Conservation (phyloP, 2,113 vertebrate species). For the Oncorhynchus keta region DNA sequence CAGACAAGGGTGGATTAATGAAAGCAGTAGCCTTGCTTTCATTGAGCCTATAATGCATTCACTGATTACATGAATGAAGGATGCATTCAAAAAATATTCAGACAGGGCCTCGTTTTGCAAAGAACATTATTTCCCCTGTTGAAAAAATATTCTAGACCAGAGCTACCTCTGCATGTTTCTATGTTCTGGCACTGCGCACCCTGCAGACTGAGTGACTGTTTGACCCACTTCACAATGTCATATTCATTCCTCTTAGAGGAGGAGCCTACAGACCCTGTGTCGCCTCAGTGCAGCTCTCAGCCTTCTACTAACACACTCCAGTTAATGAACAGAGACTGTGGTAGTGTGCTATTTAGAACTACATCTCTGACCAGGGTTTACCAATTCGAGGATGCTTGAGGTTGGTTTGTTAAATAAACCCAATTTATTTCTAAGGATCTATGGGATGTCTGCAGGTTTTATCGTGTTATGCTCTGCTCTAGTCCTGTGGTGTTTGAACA, state of each 20-base stretch:
- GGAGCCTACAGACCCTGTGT: neutral
- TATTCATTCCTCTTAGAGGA: neutral
- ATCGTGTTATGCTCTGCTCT: neutral
- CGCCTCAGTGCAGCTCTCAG: neutral
- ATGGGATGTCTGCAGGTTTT: neutral
- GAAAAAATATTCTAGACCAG: no score
- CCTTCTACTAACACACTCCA: neutral
- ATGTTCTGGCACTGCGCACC: neutral
- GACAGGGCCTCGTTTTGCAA: no score
- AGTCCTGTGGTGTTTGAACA: neutral
- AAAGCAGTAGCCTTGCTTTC: no score
- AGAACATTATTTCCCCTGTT: no score
- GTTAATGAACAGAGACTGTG: neutral
- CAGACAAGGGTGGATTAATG: no score
- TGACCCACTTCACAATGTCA: neutral
- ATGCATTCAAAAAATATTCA: no score
- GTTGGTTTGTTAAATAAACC: neutral
- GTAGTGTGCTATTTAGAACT: neutral
- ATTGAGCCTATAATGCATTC: no score
- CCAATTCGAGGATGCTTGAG: neutral
- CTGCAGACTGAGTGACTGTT: neutral
- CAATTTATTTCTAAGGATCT: neutral
- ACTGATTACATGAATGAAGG: no score
- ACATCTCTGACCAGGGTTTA: neutral
- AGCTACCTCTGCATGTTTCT: no score